Evolutionary conservation across 2,888 invertebrate genomes (phyloP).

Genomic region (Agelastica alni): DNA sequence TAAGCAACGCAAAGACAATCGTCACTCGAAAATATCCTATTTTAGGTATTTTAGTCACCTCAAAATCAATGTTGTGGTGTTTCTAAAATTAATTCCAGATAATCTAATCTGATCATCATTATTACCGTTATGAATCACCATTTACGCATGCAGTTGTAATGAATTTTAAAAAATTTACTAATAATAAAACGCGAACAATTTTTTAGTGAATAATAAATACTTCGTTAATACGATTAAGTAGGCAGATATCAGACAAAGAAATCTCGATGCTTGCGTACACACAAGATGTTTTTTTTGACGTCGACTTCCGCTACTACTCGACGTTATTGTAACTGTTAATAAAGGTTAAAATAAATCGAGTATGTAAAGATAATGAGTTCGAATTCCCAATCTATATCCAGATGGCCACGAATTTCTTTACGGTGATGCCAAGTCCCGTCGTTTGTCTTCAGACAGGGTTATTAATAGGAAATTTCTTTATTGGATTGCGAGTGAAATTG

Average conservation of each 20-base stretch:
- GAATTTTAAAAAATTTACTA: constrained; percentile 16
- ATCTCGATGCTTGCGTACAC: constrained; percentile 48
- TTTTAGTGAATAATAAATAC: constrained; percentile 7
- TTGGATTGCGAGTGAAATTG: too few relatives aligned
- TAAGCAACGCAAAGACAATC: too few relatives aligned
- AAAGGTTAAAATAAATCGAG: constrained; percentile 48
- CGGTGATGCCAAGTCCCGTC: too few relatives aligned
- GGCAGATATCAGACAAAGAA: constrained; percentile 51
- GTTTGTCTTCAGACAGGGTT: too few relatives aligned
- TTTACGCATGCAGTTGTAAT: constrained; percentile 3
- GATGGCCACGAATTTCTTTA: too few relatives aligned
- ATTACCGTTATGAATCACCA: constrained; percentile 1
- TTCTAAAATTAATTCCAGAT: too few relatives aligned
- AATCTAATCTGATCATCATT: constrained; percentile 3
- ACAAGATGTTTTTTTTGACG: constrained; percentile 49
- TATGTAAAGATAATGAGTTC: constrained; percentile 45
- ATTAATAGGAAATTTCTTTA: too few relatives aligned
- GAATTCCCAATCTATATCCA: too few relatives aligned
- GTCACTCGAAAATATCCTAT: too few relatives aligned
- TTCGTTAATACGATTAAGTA: constrained; percentile 25
- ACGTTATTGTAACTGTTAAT: constrained; percentile 48
- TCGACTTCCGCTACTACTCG: constrained; percentile 54
- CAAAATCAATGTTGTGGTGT: too few relatives aligned
- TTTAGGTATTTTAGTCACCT: too few relatives aligned
- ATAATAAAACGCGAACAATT: constrained; percentile 12